Base-by-base conservation (phyloP, 2,888 invertebrate species). In the Margaritifera margaritifera region DNA sequence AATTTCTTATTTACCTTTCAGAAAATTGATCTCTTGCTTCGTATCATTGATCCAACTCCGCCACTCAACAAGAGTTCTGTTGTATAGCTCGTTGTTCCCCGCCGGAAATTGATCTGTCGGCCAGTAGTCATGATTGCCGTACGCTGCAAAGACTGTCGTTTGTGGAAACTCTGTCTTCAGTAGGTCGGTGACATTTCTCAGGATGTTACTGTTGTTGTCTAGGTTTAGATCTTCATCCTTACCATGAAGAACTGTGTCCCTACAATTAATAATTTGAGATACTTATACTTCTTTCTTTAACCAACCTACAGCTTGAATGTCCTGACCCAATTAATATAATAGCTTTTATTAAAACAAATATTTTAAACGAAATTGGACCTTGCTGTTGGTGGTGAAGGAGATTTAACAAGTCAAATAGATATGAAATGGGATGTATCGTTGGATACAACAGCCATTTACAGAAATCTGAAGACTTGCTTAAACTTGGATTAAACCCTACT, bases 81-180 rank as follows among this genome's bases (percentile, higher is more conserved):
- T 92, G 84, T 93, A 93, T 81, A 88, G 71, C 27, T 69, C 91
- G 91, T 81, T 84, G 68, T 82, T 80, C 24, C 86, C 83, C 50
- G 86, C 83, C n/a, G 89, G 81, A 92, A 93, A 81, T 91, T 92
- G 52, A 94, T 85, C 81, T 63, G 84, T 80, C 0, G 90, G 90
- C 67, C 80, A 87, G 85, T 89, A 95, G 88, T 97, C 97, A 87
- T 95, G 94, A 89, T 96, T 96, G 0, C 97, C 97, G 74, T 96
- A 91, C 19, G 95, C 95, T 15, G 97, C 96, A 88, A 96, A 96
- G 74, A 96, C 95, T 89, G 95, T 95, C 89, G 95, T 70, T n/a
- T 52, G 61, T 19, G 94, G 94, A 66, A 88, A 87, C 4, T 64
- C 64, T 6, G 61, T 65, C 6, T 66, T 71, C 5, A 97, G 92